These are phyloP conservation scores for Stegodyphus dumicola DNA, from an alignment of 1,140 invertebrate species.

Conservation along the genomic window DNA sequence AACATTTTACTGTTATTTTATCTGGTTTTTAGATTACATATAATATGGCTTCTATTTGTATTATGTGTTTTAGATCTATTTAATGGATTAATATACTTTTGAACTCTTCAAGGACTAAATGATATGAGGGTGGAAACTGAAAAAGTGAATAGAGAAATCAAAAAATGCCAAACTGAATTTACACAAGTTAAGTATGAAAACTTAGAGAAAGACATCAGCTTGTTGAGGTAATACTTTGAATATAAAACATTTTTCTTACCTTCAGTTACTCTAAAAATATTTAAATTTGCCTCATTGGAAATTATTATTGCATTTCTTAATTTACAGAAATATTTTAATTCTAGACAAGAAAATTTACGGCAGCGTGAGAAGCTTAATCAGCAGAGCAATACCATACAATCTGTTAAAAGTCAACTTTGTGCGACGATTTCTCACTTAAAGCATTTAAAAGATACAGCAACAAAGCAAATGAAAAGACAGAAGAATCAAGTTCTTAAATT, in stretches of 20 bases:
- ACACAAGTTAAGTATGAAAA: background rate
- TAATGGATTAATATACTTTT: too few species aligned
- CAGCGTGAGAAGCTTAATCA: conserved; percentile 43
- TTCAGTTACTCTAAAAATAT: background rate
- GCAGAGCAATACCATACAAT: conserved; percentile 33
- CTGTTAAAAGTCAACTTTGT: conserved; percentile 39
- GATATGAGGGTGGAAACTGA: conserved; percentile 1
- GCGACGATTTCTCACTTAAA: conserved; percentile 47
- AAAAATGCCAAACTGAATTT: conserved; percentile 28
- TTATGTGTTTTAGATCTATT: too few species aligned
- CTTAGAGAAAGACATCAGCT: conserved; percentile 21
- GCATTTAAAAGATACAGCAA: conserved; percentile 43
- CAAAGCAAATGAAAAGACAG: conserved; percentile 50
- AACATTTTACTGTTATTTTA: too few species aligned
- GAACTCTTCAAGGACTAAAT: conserved; percentile 6
- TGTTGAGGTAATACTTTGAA: conserved; percentile 10
- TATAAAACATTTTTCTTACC: background rate
- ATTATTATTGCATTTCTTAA: background rate
- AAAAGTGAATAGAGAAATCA: conserved; percentile 34
- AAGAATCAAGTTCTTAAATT: conserved; percentile 33
- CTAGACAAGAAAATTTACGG: conserved; percentile 37
- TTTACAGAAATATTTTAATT: conserved; percentile 4
- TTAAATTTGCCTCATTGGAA: too few species aligned
- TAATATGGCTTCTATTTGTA: too few species aligned
- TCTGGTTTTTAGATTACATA: too few species aligned